Percentiles rank a stretch among this genome's conserved stretches.
These are phyloP conservation scores for Florisuga fusca DNA, from an alignment of 2,797 vertebrate species.

Conservation along the genomic window DNA sequence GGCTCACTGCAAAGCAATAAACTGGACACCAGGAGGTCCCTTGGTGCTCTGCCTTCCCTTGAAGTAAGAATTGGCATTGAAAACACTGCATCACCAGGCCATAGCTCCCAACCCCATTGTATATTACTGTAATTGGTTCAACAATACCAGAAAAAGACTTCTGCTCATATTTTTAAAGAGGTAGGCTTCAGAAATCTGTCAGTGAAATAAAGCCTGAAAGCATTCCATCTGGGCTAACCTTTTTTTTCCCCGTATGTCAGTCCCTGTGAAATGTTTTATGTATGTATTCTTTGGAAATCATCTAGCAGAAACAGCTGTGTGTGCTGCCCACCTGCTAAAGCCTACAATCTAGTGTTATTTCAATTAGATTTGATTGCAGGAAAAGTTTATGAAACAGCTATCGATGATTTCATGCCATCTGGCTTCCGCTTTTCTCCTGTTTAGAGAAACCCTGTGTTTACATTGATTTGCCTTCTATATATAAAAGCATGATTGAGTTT, in stretches of 20 bases:
- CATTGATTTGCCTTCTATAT: slow-evolving; percentile 70
- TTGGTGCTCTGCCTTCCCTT: background rate
- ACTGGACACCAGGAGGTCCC: background rate
- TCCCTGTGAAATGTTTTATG: slow-evolving; percentile 62
- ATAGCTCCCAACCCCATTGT: background rate
- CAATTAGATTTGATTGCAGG: slow-evolving; percentile 76
- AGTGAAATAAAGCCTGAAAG: slow-evolving; percentile 53
- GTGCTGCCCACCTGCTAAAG: slow-evolving; percentile 73
- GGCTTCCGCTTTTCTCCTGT: slow-evolving; percentile 69
- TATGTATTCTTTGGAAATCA: slow-evolving; percentile 71
- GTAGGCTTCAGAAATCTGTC: slow-evolving; percentile 35
- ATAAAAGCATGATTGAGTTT: slow-evolving; percentile 66
- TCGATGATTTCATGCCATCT: slow-evolving; percentile 73
- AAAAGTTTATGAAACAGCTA: slow-evolving; percentile 76
- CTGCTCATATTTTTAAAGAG: slow-evolving; percentile 44
- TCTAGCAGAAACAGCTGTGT: slow-evolving; percentile 71
- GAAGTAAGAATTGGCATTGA: background rate
- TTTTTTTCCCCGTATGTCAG: slow-evolving; percentile 52
- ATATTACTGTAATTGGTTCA: slow-evolving; percentile 1
- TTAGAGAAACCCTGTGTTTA: slow-evolving; percentile 71
- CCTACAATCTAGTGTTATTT: slow-evolving; percentile 74
- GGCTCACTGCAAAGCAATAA: background rate
- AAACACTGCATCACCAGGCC: background rate
- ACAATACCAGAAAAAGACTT: background rate
- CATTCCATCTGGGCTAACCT: slow-evolving; percentile 64